Evolutionary conservation across 2,113 vertebrate species (phyloP).

Genomic region (Hydropotes inermis): DNA sequence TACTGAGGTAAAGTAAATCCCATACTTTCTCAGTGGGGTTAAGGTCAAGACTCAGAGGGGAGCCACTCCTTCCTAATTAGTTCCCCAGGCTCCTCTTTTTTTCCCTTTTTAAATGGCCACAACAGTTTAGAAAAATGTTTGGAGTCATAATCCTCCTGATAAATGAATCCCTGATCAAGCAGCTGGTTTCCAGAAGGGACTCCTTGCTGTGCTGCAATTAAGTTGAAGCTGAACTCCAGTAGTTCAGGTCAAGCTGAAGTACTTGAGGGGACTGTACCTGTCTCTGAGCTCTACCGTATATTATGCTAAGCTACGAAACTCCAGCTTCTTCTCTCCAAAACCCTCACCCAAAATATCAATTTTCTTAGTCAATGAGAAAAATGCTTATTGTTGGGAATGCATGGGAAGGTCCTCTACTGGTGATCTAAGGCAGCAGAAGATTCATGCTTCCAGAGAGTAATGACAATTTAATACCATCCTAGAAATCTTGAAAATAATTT

Average conservation of each 20-base stretch:
- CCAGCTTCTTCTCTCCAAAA: background rate
- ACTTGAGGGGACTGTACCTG: background rate
- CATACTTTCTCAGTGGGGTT: constrained; percentile 69
- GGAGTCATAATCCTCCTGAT: constrained; percentile 73
- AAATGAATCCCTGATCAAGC: constrained; percentile 70
- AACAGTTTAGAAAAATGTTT: constrained; percentile 72
- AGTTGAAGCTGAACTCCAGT: constrained; percentile 24
- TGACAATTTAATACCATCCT: background rate
- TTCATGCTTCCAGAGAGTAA: background rate
- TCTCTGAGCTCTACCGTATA: background rate
- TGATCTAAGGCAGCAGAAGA: background rate
- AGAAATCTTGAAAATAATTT: constrained; percentile 28
- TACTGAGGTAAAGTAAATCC: constrained; percentile 72
- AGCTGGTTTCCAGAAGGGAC: constrained; percentile 71
- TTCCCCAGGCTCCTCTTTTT: constrained; percentile 70
- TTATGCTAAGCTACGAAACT: background rate
- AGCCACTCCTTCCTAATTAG: constrained; percentile 76
- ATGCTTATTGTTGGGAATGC: background rate
- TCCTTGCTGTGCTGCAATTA: constrained; percentile 58
- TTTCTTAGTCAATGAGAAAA: constrained; percentile 28
- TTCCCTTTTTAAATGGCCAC: constrained; percentile 56
- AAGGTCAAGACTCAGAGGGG: constrained; percentile 73
- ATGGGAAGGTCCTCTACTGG: background rate
- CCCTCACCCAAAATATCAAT: background rate
- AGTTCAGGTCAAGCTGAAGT: constrained; percentile 55